Percentiles rank a stretch among this genome's conserved stretches.
These are phyloP conservation scores for Lithosia quadra DNA, from an alignment of 2,888 invertebrate genomes.

Conservation along the genomic window DNA sequence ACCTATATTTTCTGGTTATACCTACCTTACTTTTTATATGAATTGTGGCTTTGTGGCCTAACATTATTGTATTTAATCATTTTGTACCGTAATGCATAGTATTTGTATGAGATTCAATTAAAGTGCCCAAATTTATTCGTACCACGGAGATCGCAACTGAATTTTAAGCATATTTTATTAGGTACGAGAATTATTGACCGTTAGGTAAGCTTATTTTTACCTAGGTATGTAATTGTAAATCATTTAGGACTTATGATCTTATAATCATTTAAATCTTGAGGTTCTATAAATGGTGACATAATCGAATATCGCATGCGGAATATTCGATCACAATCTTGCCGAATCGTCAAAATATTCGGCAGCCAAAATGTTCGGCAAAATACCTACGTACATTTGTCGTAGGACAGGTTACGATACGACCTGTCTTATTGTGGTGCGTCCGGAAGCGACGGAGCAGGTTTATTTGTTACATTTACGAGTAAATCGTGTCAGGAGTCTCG, in stretches of 20 bases:
- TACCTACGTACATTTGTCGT: too few relatives aligned
- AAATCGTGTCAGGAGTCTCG: neutral
- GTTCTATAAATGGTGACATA: too few relatives aligned
- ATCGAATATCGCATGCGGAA: too few relatives aligned
- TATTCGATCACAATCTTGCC: neutral
- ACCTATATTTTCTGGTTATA: conserved; percentile 24
- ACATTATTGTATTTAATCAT: neutral
- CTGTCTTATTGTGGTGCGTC: neutral
- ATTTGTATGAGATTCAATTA: neutral
- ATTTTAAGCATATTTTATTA: too few relatives aligned
- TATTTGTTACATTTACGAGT: conserved; percentile 2
- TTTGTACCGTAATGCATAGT: neutral
- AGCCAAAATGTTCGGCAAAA: neutral
- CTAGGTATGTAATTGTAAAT: too few relatives aligned
- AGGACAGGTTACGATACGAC: neutral
- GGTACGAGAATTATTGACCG: too few relatives aligned
- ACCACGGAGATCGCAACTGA: too few relatives aligned
- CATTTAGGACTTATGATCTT: too few relatives aligned
- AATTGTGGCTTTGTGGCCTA: conserved; percentile 7
- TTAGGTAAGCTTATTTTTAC: too few relatives aligned
- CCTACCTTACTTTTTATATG: conserved; percentile 23
- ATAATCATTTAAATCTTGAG: too few relatives aligned
- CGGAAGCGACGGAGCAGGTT: neutral
- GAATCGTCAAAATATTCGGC: neutral
- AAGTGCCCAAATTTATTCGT: too few relatives aligned